A percentile compares a stretch with the other conserved stretches of the same genome.
Conservation (phyloP, 2,797 vertebrate genomes). For the Esox lucius region DNA sequence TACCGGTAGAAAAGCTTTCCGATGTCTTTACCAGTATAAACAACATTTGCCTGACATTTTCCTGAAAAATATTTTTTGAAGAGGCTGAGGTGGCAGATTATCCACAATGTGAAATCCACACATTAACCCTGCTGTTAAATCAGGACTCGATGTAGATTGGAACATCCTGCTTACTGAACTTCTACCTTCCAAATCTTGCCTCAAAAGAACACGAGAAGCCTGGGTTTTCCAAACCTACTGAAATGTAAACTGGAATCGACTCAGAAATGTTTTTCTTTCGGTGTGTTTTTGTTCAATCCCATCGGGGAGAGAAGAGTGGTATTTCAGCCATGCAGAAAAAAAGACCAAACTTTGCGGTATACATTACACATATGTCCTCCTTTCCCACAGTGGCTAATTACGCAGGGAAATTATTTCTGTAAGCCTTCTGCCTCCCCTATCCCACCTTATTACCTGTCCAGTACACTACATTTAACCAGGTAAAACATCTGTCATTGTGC, state of each 20-base stretch:
- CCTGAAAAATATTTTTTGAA: neutral
- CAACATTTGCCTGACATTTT: neutral
- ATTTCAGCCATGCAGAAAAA: neutral
- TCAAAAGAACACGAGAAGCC: no score
- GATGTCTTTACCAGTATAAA: neutral
- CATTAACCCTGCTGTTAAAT: neutral
- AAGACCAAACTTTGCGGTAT: neutral
- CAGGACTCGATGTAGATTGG: neutral
- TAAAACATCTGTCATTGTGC: no score
- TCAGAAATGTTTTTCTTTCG: neutral
- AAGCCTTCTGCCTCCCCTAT: neutral
- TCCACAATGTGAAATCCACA: neutral
- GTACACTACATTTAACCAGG: neutral
- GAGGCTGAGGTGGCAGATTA: neutral
- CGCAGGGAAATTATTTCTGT: neutral
- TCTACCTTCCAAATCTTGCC: neutral
- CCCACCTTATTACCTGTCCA: neutral
- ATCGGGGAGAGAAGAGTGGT: neutral
- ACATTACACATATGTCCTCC: neutral
- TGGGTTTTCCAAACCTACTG: neutral
- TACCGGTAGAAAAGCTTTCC: neutral
- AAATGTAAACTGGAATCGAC: neutral
- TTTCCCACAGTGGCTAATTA: slow-evolving; percentile 6
- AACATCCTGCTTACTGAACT: neutral
- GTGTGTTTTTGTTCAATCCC: neutral